Percentiles rank a stretch among this genome's conserved stretches.
phyloP scores from a whole-genome alignment of 1,140 invertebrate genomes.

The Homarus americanus region DNA sequence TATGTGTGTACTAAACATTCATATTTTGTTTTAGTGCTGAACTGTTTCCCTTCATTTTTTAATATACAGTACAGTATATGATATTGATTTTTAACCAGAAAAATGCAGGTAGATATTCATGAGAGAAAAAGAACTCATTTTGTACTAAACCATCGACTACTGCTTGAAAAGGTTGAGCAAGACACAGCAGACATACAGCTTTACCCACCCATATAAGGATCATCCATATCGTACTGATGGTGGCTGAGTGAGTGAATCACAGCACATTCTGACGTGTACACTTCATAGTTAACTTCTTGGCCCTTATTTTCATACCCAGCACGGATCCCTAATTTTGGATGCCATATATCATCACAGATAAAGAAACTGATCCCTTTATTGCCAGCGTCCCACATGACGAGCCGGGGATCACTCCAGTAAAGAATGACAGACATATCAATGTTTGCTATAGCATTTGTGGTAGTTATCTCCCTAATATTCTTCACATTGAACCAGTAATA shows the following conservation, averaged over 20 bases:
- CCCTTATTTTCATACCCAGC: background rate
- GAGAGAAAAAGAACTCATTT: too few relatives aligned
- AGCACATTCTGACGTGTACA: background rate
- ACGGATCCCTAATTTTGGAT: background rate
- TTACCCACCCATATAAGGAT: constrained; percentile 41
- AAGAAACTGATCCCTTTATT: background rate
- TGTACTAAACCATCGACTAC: too few relatives aligned
- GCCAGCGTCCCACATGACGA: background rate
- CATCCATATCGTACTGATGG: background rate
- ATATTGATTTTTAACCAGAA: too few relatives aligned
- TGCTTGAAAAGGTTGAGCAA: too few relatives aligned
- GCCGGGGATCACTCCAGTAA: background rate
- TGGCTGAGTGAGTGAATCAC: background rate
- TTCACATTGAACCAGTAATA: background rate
- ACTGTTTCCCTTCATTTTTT: too few relatives aligned
- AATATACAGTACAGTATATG: too few relatives aligned
- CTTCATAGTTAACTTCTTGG: background rate
- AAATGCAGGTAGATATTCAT: too few relatives aligned
- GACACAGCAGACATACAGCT: background rate
- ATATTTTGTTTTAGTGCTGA: too few relatives aligned
- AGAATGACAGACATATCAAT: background rate
- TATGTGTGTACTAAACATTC: too few relatives aligned
- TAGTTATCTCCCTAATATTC: constrained; percentile 1
- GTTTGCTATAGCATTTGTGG: background rate
- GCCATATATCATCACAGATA: constrained; percentile 33